Evolutionary conservation across 2,797 vertebrate species (phyloP), one percentile per base, ranked within the genome.

Genomic region (Cyclura pinguis): DNA sequence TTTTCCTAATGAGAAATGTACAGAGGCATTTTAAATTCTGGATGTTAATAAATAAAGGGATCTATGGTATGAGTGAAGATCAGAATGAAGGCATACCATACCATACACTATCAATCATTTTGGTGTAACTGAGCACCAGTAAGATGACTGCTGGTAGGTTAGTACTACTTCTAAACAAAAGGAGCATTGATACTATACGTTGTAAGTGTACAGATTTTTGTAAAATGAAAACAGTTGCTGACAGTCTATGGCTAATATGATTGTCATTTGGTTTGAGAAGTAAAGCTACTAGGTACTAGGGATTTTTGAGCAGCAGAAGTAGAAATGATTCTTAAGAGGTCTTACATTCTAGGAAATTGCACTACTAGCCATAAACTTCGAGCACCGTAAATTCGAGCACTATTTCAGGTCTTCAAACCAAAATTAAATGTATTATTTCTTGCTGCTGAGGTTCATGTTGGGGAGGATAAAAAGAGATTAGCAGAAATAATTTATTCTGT

Each of bases 1-100:
- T 86, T 87, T 87, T 78, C 18, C 57, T 84, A 55, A 7, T 50
- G 27, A 86, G 50, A 89, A 76, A 22, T n/a, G 42, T 62, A 47
- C 47, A 50, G 20, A 77, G 18, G 0, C 22, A 50, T 72, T 72
- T 72, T 35, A 9, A 69, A 52, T 50, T 83, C 24, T 64, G 22
- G 6, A 52, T 9, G 22, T 72, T n/a, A 69, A 24, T 59, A 82
- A 83, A 73, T 42, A 24, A 87, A 87, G 29, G 32, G 3, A 38
- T 38, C 5, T 9, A 82, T 76, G 55, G n/a, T 55, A 55, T 86
- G 7, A 62, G 86, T 85, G 32, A 85, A 90, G 85, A 59, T n/a
- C 2, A 14, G 42, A 72, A 16, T 59, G n/a, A 32, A 73, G 29
- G 13, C 47, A 10, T 8, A 16, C 7, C 69, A 50, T 59, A 35